Conservation (phyloP, 2,888 invertebrate genomes). For the Tetranychus piercei region DNA sequence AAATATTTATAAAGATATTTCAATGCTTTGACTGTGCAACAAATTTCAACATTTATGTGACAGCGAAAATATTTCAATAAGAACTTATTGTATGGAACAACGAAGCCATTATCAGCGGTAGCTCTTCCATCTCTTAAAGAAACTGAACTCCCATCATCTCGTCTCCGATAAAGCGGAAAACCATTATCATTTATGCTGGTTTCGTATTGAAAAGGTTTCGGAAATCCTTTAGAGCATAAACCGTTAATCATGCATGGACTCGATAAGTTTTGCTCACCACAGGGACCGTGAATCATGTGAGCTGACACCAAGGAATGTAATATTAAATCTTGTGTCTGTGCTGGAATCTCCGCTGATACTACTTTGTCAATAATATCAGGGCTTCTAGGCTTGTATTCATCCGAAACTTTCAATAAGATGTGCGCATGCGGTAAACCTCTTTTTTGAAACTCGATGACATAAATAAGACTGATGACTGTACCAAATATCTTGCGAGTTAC, state of each 20-base stretch:
- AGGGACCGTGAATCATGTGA: conserved; percentile 21
- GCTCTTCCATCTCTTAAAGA: no score
- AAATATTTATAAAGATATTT: neutral
- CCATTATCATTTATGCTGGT: no score
- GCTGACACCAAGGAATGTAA: conserved; percentile 2
- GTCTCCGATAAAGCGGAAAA: no score
- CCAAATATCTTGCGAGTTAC: conserved; percentile 26
- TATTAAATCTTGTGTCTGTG: conserved; percentile 1
- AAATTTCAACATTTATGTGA: conserved; percentile 3
- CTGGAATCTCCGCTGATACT: conserved; percentile 26
- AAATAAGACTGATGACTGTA: conserved; percentile 21
- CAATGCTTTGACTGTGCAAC: neutral
- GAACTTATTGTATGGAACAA: neutral
- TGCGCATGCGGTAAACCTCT: conserved; percentile 24
- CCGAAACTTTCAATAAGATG: conserved; percentile 16
- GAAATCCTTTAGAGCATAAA: no score
- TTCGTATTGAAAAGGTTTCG: no score
- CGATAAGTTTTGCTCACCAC: no score
- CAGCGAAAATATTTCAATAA: no score
- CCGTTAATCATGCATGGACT: no score
- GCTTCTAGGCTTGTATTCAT: conserved; percentile 21
- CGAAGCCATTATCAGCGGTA: neutral
- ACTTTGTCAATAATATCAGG: conserved; percentile 24
- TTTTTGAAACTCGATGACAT: conserved; percentile 29
- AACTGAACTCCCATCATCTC: no score